These are phyloP conservation scores for Sesamia inferens DNA, from an alignment of 2,888 invertebrate species.

Conservation along the genomic window DNA sequence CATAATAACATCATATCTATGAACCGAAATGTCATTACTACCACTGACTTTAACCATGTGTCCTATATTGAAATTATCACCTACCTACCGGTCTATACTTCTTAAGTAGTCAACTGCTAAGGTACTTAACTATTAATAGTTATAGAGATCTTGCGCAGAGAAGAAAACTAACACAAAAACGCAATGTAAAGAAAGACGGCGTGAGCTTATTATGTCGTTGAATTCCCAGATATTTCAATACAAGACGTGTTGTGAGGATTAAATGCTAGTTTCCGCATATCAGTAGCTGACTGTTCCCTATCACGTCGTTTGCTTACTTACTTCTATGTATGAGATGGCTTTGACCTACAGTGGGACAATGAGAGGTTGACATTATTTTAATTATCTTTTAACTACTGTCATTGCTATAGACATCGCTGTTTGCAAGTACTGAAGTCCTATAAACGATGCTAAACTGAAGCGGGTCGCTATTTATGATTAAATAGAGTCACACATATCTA, in stretches of 20 bases:
- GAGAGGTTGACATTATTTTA: too few species aligned
- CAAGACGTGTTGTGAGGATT: slow-evolving; percentile 32
- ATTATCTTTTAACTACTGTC: too few species aligned
- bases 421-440: too few species aligned
- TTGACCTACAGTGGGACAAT: too few species aligned
- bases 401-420: too few species aligned
- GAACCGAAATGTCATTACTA: too few species aligned
- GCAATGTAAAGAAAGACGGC: slow-evolving; percentile 23
- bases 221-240: slow-evolving; percentile 53
- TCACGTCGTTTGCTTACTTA: background rate
- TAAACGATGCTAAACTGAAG: background rate
- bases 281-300: background rate
- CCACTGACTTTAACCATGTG: background rate
- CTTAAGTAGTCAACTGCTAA: background rate
- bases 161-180: slow-evolving; percentile 28
- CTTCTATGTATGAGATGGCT: background rate
- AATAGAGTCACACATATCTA: background rate
- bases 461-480: background rate
- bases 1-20: too few species aligned
- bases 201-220: slow-evolving; percentile 37
- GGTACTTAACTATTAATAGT: background rate
- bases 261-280: slow-evolving; percentile 34
- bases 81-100: background rate
- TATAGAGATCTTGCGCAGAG: slow-evolving; percentile 17
- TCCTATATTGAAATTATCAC: background rate